Evolutionary conservation across 2,797 vertebrate species (phyloP).

Genomic region (Mallotus villosus): DNA sequence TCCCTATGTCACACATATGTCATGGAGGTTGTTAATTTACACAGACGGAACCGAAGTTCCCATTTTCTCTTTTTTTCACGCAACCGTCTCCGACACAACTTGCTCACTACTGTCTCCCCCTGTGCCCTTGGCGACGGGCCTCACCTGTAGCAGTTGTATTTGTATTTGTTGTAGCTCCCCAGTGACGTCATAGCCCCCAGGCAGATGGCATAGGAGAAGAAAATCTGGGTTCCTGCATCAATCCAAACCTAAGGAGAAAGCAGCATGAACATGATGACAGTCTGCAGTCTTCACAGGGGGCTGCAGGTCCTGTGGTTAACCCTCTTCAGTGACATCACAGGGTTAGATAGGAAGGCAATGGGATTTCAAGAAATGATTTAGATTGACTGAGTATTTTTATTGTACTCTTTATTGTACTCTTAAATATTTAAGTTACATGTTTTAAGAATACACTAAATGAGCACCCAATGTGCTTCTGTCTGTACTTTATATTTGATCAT

Average conservation of each 20-base stretch:
- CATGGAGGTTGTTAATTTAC: conserved; percentile 93
- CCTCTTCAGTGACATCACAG: conserved; percentile 6
- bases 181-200: conserved; percentile 98
- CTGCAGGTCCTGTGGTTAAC: background rate
- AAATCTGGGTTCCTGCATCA: conserved; percentile 97
- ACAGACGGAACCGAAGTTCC: conserved; percentile 84
- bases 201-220: conserved; percentile 99
- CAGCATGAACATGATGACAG: background rate
- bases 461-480: too few relatives aligned
- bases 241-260: conserved; percentile 88
- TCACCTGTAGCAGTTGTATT: conserved; percentile 99
- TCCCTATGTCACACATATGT: conserved; percentile 97
- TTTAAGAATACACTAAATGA: too few relatives aligned
- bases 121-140: conserved; percentile 66
- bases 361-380: background rate
- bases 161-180: conserved; percentile 99
- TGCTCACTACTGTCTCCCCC: conserved; percentile 59
- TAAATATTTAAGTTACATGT: too few relatives aligned
- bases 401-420: background rate
- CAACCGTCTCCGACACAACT: conserved; percentile 67
- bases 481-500: too few relatives aligned
- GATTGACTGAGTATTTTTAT: background rate
- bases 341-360: background rate
- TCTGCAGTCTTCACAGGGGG: background rate
- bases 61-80: conserved; percentile 75